Base-by-base conservation (phyloP, 2,888 invertebrate species). In the Leuctra nigra region DNA sequence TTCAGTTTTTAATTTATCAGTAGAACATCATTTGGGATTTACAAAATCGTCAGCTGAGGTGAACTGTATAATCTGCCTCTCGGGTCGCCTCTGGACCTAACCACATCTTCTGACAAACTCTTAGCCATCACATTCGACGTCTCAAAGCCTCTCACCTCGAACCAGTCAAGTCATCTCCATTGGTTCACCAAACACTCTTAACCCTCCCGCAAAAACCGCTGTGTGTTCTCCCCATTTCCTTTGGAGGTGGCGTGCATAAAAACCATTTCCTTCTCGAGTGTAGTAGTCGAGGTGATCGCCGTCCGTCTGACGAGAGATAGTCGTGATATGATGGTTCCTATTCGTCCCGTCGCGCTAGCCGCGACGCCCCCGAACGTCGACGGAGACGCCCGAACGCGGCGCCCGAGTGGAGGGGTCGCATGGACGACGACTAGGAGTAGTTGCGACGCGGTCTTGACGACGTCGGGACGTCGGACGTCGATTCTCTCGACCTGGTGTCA, bases 291-390 rank as follows among this genome's bases (percentile, higher is more conserved):
- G 41, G 47, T 46, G 46, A 56, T 52, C 33, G 56, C 50, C 20
- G 44, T 25, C 23, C 6, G 39, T 48, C 14, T 11, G 14, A 23
- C 6, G 39, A 52, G 41, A 56, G 56, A 47, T 50, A 50, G 47
- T 23, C 35, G 38, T 47, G 47, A 46, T 47, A 20, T 56, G 41
- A 50, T 56, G 50, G 56, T 56, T 41, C 56, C 56, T 16, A 50
- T 22, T 35, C 47, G 56, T 39, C 33, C 50, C 41, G 50, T 50
- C 50, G 24, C 50, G 38, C 56, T 11, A 13, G 14, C 14, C 55
- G 18, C 23, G 23, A 22, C 44, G 44, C 20, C 7, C 23, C 20
- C 4, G 44, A n/a, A n/a, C 23, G 44, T 3, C 44, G 44, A 11
- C 44, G 44, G 22, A 22, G n/a, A 3, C 22, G 13, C 44, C 20